phyloP scores from a whole-genome alignment of 1,140 invertebrate genomes.

The Sesamia nonagrioides region DNA sequence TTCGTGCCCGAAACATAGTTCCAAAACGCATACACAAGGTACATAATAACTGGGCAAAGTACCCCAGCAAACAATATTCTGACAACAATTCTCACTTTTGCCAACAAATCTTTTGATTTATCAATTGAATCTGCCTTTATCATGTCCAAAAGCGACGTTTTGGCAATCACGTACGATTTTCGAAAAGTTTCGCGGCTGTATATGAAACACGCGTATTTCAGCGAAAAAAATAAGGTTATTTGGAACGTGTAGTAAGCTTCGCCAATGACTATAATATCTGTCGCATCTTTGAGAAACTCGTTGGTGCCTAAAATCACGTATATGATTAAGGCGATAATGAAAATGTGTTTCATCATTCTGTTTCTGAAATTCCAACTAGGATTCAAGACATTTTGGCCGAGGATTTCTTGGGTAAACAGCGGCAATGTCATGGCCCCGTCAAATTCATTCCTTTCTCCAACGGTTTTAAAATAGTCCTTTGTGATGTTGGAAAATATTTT shows the following conservation, averaged over 20 bases:
- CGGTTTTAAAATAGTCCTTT: constrained; percentile 64
- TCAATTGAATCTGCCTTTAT: constrained; percentile 58
- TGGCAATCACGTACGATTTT: constrained; percentile 64
- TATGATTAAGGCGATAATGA: constrained; percentile 61
- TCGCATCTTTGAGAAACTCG: constrained; percentile 60
- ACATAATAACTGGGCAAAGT: constrained; percentile 61
- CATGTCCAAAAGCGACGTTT: constrained; percentile 62
- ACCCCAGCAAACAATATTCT: constrained; percentile 58
- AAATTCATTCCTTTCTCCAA: constrained; percentile 65
- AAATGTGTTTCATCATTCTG: constrained; percentile 62
- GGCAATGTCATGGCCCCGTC: constrained; percentile 65
- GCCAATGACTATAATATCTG: constrained; percentile 61
- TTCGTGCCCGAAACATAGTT: constrained; percentile 66
- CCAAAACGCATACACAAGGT: constrained; percentile 66
- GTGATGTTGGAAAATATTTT: constrained; percentile 54
- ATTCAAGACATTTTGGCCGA: constrained; percentile 75
- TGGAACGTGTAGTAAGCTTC: constrained; percentile 73
- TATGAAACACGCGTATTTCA: constrained; percentile 71
- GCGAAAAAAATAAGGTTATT: constrained; percentile 62
- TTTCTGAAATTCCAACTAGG: constrained; percentile 73
- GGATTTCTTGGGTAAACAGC: constrained; percentile 66
- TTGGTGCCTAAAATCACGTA: constrained; percentile 75
- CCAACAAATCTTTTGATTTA: constrained; percentile 53
- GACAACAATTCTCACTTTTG: constrained; percentile 59
- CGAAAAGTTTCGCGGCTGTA: constrained; percentile 62